A percentile compares a stretch with the other conserved stretches of the same genome.
Conservation (phyloP, 2,113 vertebrate species). For the Sylvia atricapilla region DNA sequence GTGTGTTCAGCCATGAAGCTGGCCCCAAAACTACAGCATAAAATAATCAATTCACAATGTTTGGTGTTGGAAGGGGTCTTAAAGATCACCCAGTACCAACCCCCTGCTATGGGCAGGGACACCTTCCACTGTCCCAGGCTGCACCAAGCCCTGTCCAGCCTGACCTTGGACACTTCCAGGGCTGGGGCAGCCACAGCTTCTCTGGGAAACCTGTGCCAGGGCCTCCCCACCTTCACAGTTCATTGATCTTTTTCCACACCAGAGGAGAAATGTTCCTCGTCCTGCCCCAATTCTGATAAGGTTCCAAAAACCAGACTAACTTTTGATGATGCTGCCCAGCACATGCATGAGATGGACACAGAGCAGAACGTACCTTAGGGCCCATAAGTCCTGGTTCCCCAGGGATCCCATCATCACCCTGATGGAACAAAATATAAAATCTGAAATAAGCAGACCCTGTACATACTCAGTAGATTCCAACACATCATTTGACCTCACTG, state of each 20-base stretch:
- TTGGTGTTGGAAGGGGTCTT: not conserved
- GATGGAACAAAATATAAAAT: not conserved
- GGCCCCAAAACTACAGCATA: rapidly evolving
- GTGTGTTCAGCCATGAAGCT: not conserved
- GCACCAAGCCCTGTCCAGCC: not conserved
- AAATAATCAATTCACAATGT: not conserved
- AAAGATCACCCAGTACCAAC: not conserved
- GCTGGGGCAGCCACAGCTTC: not conserved
- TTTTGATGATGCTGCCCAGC: not conserved
- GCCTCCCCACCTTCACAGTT: not conserved
- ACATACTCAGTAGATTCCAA: not conserved
- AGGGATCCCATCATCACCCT: slow-evolving; percentile 85
- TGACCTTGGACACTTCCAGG: not conserved
- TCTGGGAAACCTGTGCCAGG: not conserved
- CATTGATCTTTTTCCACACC: not conserved
- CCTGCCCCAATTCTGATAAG: not conserved
- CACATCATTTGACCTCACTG: not conserved
- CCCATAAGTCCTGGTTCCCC: slow-evolving; percentile 82
- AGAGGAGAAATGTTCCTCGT: not conserved
- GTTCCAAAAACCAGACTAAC: not conserved
- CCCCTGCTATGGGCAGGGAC: not conserved
- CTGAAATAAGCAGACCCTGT: not conserved
- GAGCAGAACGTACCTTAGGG: slow-evolving; percentile 72
- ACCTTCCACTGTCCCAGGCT: rapidly evolving
- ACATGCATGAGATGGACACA: rapidly evolving